phyloP scores from a whole-genome alignment of 2,797 vertebrate genomes.

The Natrix natrix region DNA sequence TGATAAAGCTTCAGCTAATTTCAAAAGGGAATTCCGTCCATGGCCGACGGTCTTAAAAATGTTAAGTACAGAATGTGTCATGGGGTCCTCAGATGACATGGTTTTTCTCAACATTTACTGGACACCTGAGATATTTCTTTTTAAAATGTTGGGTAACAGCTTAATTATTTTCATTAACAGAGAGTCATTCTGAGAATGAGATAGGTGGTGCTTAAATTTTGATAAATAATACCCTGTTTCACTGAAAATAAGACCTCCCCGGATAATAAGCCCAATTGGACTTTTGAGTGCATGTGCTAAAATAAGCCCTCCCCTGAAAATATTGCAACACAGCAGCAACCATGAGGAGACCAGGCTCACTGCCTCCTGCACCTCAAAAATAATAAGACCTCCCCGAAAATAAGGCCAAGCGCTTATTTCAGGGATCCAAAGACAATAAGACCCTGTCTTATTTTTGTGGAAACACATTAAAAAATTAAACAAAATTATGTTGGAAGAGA shows the following conservation, averaged over 20 bases:
- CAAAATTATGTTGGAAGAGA: not conserved
- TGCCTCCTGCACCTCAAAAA: too few species aligned
- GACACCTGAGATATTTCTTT: not conserved
- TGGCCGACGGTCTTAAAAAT: not conserved
- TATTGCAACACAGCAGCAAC: too few species aligned
- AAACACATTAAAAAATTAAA: not conserved
- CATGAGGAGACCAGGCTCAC: too few species aligned
- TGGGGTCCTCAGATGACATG: not conserved
- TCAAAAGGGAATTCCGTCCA: not conserved
- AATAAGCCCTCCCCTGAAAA: too few species aligned
- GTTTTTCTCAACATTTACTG: not conserved
- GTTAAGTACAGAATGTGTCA: not conserved
- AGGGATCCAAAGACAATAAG: too few species aligned
- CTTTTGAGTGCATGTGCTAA: too few species aligned
- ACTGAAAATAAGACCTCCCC: too few species aligned
- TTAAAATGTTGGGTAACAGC: not conserved
- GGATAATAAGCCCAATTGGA: too few species aligned
- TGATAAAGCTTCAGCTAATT: not conserved
- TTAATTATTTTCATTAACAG: not conserved
- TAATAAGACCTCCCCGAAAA: too few species aligned
- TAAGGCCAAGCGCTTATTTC: too few species aligned
- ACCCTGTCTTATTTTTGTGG: too few species aligned
- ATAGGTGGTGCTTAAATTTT: not conserved
- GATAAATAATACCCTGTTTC: not conserved
- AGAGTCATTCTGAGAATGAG: not conserved